These are phyloP conservation scores for Syngnathus typhle DNA, from an alignment of 2,113 vertebrate species.

Conservation along the genomic window DNA sequence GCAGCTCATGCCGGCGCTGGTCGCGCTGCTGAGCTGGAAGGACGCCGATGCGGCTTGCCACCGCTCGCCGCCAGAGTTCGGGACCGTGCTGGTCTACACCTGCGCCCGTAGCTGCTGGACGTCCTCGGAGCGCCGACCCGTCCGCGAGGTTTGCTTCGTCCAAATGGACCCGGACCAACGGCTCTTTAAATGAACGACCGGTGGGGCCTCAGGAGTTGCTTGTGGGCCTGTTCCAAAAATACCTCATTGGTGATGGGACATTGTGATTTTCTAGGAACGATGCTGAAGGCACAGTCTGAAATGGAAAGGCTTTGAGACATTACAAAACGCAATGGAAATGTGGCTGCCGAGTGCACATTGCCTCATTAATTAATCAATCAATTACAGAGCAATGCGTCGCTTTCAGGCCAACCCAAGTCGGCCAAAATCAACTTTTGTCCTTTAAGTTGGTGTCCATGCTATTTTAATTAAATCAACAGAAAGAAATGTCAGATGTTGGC, in stretches of 20 bases:
- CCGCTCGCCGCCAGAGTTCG: slow-evolving; percentile 47
- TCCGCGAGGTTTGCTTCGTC: slow-evolving; percentile 52
- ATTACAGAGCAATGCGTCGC: too few relatives aligned
- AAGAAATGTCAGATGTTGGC: too few relatives aligned
- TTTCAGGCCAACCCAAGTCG: too few relatives aligned
- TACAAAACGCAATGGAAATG: too few relatives aligned
- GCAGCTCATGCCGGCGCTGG: slow-evolving; percentile 63
- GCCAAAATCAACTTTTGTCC: too few relatives aligned
- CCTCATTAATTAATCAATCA: too few relatives aligned
- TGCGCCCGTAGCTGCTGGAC: slow-evolving; percentile 56
- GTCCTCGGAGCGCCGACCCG: accelerated
- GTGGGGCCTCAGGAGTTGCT: background rate
- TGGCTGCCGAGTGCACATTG: too few relatives aligned
- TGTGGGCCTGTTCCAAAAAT: background rate
- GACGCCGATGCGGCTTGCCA: accelerated
- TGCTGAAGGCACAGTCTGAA: too few relatives aligned
- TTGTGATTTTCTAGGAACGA: background rate
- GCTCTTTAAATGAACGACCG: slow-evolving; percentile 48
- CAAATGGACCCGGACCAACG: slow-evolving; percentile 53
- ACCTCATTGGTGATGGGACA: background rate
- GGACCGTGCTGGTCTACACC: slow-evolving; percentile 57
- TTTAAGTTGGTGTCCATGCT: too few relatives aligned
- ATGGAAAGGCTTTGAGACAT: too few relatives aligned
- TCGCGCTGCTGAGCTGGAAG: slow-evolving; percentile 37
- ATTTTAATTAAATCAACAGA: too few relatives aligned